Conservation (phyloP, 2,888 invertebrate genomes). For the Quadriops clusia region DNA sequence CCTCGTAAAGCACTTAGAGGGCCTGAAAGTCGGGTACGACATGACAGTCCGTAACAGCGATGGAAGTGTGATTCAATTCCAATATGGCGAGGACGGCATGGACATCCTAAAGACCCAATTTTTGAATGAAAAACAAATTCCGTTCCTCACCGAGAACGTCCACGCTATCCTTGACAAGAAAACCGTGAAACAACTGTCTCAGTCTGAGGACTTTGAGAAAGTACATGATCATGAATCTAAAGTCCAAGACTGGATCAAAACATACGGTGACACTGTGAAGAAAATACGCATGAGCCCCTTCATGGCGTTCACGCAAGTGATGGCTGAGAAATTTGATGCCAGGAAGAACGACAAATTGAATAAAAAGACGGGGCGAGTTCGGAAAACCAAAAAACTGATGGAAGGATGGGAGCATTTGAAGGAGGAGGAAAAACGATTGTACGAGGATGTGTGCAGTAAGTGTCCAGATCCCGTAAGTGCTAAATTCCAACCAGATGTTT, state of each 20-base stretch:
- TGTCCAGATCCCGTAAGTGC: conserved; percentile 69
- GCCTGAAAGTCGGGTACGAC: conserved; percentile 85
- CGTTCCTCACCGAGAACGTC: conserved; percentile 73
- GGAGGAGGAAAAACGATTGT: too few species aligned
- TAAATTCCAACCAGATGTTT: conserved; percentile 56
- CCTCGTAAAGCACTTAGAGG: conserved; percentile 95
- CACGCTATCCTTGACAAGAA: conserved; percentile 49
- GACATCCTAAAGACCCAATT: conserved; percentile 84
- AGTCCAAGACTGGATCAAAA: conserved; percentile 44
- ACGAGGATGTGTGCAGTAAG: too few species aligned
- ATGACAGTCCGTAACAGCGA: conserved; percentile 93
- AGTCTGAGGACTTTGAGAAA: conserved; percentile 31
- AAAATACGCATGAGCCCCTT: conserved; percentile 46
- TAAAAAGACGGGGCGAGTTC: conserved; percentile 45
- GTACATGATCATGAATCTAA: conserved; percentile 9
- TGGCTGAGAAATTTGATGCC: conserved; percentile 38
- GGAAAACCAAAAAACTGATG: conserved; percentile 47
- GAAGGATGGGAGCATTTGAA: too few species aligned
- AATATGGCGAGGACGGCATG: conserved; percentile 88
- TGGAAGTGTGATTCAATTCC: conserved; percentile 74
- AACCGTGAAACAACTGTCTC: conserved; percentile 46
- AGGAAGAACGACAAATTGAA: conserved; percentile 37
- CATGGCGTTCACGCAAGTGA: conserved; percentile 44
- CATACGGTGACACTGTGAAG: conserved; percentile 37
- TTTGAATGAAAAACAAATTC: conserved; percentile 60